Conservation (phyloP, 2,113 vertebrate species). For the Rhabdomys dilectus region DNA sequence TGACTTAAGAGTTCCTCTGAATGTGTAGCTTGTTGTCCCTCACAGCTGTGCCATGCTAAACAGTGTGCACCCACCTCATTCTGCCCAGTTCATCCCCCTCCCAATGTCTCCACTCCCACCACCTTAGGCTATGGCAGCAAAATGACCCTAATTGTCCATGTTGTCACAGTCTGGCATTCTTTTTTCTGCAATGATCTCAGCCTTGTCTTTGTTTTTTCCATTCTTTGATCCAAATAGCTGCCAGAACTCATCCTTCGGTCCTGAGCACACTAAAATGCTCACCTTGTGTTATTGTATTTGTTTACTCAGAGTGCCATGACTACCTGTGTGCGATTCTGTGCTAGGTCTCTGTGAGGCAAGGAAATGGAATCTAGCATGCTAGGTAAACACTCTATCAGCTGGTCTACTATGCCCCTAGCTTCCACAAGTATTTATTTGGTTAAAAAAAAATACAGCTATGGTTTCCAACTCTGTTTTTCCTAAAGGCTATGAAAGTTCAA, state of each 20-base stretch:
- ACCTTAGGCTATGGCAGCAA: background rate
- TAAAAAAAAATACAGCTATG: background rate
- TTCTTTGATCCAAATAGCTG: background rate
- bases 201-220: background rate
- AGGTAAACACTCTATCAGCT: background rate
- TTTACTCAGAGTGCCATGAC: background rate
- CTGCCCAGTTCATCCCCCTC: background rate
- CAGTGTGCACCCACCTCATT: background rate
- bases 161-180: background rate
- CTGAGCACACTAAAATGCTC: background rate
- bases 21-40: background rate
- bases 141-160: background rate
- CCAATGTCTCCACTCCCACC: background rate
- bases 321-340: background rate
- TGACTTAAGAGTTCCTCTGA: slow-evolving; percentile 5
- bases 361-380: background rate
- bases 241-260: background rate
- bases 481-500: background rate
- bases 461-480: slow-evolving; percentile 8
- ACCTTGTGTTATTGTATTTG: background rate
- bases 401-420: too few relatives aligned
- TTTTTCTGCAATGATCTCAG: background rate
- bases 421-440: background rate
- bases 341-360: background rate
- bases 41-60: background rate